Conservation (phyloP, 2,797 vertebrate species). For the Bradypodion pumilum region DNA sequence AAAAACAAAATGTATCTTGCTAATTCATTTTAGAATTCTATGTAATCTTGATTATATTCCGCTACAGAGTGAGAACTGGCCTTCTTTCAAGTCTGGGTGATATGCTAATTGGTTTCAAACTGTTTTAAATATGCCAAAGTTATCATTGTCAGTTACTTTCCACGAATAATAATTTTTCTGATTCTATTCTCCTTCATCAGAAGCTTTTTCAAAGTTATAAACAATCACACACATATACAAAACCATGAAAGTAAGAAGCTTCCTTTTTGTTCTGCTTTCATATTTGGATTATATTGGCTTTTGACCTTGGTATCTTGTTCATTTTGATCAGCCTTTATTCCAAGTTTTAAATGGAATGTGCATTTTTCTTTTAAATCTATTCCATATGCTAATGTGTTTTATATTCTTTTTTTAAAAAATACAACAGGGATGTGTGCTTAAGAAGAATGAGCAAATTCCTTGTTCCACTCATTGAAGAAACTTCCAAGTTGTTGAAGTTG, state of each 20-base stretch:
- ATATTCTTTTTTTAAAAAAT: conserved; percentile 40
- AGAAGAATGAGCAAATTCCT: conserved; percentile 1
- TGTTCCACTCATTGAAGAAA: conserved; percentile 42
- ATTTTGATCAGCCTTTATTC: conserved; percentile 61
- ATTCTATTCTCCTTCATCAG: conserved; percentile 58
- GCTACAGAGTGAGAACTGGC: conserved; percentile 55
- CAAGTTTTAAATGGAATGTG: conserved; percentile 32
- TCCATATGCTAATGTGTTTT: conserved; percentile 51
- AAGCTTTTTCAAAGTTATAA: conserved; percentile 40
- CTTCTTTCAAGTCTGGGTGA: conserved; percentile 71
- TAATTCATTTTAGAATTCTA: conserved; percentile 53
- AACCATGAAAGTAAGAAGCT: conserved; percentile 48
- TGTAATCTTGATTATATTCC: conserved; percentile 59
- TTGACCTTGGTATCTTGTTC: conserved; percentile 57
- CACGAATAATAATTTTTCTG: conserved; percentile 59
- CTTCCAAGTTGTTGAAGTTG: conserved; percentile 22
- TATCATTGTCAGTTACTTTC: conserved; percentile 65
- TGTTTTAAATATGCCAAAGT: conserved; percentile 67
- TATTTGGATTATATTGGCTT: conserved; percentile 51
- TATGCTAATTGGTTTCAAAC: conserved; percentile 73
- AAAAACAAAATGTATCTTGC: conserved; percentile 33
- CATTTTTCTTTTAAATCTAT: conserved; percentile 44
- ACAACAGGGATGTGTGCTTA: conserved; percentile 22
- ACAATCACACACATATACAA: conserved; percentile 51
- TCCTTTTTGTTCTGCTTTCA: conserved; percentile 50